phyloP scores from a whole-genome alignment of 2,797 vertebrate species.

The Pteropus rufus region DNA sequence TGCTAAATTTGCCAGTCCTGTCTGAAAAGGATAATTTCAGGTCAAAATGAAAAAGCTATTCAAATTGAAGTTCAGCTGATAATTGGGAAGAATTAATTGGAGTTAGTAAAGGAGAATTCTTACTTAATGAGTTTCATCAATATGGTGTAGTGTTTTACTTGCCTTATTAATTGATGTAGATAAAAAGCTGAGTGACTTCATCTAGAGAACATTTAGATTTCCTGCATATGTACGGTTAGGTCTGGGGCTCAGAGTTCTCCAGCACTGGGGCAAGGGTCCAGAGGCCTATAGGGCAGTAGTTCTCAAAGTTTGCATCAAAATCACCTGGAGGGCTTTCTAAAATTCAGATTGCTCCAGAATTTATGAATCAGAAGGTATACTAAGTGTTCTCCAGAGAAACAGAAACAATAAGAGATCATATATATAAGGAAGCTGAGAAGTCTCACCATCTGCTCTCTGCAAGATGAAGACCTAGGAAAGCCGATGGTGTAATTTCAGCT shows the following conservation, averaged over 20 bases:
- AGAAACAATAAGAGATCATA: not conserved
- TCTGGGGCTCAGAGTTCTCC: not conserved
- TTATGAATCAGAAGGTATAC: not conserved
- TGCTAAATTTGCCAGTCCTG: conserved; percentile 54
- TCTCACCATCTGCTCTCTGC: not conserved
- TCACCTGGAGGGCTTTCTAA: not conserved
- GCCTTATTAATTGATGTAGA: conserved; percentile 44
- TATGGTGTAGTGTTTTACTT: conserved; percentile 33
- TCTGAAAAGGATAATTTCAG: conserved; percentile 61
- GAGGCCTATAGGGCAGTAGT: not conserved
- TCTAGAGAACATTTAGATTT: conserved; percentile 2
- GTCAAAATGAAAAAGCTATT: conserved; percentile 60
- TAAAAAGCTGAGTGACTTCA: conserved; percentile 1
- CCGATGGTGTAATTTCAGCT: not conserved
- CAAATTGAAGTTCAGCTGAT: conserved; percentile 43
- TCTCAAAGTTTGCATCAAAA: not conserved
- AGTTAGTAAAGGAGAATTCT: conserved; percentile 52
- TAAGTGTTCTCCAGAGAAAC: not conserved
- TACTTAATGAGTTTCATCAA: conserved; percentile 55
- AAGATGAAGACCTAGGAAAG: not conserved
- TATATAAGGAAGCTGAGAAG: not conserved
- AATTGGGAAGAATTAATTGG: conserved; percentile 66
- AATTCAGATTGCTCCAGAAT: not conserved
- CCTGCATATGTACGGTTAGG: not conserved
- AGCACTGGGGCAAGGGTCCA: not conserved